Evolutionary conservation across 2,113 vertebrate species (phyloP), one percentile per base, ranked within the genome.

Genomic region (Paratilapia polleni): DNA sequence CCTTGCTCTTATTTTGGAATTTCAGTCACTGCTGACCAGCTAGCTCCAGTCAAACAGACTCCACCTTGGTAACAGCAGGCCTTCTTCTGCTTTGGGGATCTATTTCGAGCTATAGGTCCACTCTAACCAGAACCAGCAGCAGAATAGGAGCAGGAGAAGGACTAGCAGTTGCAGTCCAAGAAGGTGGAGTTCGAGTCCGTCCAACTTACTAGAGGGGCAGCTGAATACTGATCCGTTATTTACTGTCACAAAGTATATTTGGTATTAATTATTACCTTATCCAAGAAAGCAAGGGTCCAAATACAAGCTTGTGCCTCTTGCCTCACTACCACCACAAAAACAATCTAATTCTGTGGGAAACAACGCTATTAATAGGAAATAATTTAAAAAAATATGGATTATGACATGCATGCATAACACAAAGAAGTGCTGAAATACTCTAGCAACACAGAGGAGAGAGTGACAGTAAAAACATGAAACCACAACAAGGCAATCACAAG

Each of bases 31-130:
- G 61, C 61, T 8, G 34, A 38, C 61, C 61, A 63, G n/a, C n/a
- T 12, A 31, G 3, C 28, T 31, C 28, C 28, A 31, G 28, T 31
- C 14, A 6, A 22, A 0, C 0, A 64, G 12, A 64, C 20, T 36
- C 4, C 0, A 3, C 38, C 14, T 64, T 64, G 34, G 1, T 8
- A 34, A 64, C 62, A 6, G 34, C 6, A 41, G 62, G 12, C 2
- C 34, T 64, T 64, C 62, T 20, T 3, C 1, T 14, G 4, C 14
- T 64, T 20, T 64, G 22, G 12, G 20, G 34, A 38, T 64, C 20
- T 2, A 14, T 64, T 38, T 38, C 20, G 22, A 41, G n/a, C 34
- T 63, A 6, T 22, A 64, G 0, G 34, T 8, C 34, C 8, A 34
- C 62, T 64, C 2, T 64, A 64, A 3, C 34, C 34, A 64, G 62